phyloP scores from a whole-genome alignment of 2,888 invertebrate genomes.

The Cataglyphis cursor region DNA sequence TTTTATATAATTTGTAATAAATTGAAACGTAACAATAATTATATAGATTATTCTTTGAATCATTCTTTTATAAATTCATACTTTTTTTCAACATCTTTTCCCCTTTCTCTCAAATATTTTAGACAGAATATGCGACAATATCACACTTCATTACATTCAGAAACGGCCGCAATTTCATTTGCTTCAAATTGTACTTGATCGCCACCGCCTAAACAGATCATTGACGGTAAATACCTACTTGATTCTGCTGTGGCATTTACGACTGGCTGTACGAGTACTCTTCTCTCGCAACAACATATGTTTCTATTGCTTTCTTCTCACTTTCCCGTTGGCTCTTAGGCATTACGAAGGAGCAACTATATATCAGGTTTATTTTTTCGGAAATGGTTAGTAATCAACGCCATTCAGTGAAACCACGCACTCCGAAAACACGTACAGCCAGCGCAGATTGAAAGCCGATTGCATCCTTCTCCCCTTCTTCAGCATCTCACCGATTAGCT shows the following conservation, averaged over 20 bases:
- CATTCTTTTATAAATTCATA: background rate
- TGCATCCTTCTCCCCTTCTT: constrained; percentile 47
- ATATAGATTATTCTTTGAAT: background rate
- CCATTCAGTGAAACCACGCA: constrained; percentile 67
- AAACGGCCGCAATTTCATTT: background rate
- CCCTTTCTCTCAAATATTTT: background rate
- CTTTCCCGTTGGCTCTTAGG: background rate
- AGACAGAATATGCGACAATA: background rate
- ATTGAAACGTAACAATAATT: background rate
- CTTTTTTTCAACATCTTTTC: background rate
- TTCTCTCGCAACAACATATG: constrained; percentile 5
- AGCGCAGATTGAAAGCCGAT: constrained; percentile 73
- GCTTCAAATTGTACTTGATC: background rate
- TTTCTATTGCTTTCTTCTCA: background rate
- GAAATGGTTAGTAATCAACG: constrained; percentile 75
- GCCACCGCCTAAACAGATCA: constrained; percentile 15
- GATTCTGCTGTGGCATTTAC: constrained; percentile 27
- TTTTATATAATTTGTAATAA: background rate
- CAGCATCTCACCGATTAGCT: constrained; percentile 65
- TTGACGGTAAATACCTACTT: constrained; percentile 12
- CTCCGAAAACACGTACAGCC: constrained; percentile 52
- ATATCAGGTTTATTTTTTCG: constrained; percentile 66
- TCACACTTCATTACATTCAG: background rate
- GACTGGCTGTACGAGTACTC: background rate
- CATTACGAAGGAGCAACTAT: background rate